Evolutionary conservation across 2,797 vertebrate genomes (phyloP), one percentile per base, ranked within the genome.

Genomic region (Apogon hyalosoma): DNA sequence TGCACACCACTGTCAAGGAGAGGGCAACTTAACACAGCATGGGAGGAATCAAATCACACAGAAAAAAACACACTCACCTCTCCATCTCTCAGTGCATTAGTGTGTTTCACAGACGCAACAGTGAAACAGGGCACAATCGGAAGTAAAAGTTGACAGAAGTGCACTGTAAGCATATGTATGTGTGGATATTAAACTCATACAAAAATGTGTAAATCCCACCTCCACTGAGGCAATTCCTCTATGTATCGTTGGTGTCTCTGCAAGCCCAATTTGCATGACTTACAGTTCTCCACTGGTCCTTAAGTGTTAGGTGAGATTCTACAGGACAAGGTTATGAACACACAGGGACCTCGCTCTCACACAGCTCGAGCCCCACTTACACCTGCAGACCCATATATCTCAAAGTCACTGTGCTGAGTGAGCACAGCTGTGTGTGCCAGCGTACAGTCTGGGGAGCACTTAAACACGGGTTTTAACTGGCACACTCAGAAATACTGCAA

Each of bases 201-300:
- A 40, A 73, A 74, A 75, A 58, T 72, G 72, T 76, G 63, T 80
- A 89, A 88, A 80, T 82, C 82, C 82, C 77, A 55, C 51, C 55
- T 75, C 74, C 21, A 36, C 80, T 16, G 55, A 86, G 47, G 77
- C 70, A 65, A 76, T 76, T 90, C 89, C 88, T 88, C 68, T 54
- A 66, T 90, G 86, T 77, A 77, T 90, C 69, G 62, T 90, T 82
- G 85, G 70, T 87, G 85, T 85, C 87, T 88, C 73, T 80, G 80
- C 81, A 59, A 51, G 73, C 73, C 86, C 86, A 91, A 92, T 92
- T 90, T 91, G 87, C 90, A 89, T 92, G 89, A 92, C 73, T 90
- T 91, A 91, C 86, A 73, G 86, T 85, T 80, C 87, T 84, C 80
- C 49, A 31, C 78, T 73, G 90, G 73, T 86, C 80, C 82, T 86